Base-by-base conservation (phyloP, 2,888 invertebrate genomes). In the Euplexia lucipara region DNA sequence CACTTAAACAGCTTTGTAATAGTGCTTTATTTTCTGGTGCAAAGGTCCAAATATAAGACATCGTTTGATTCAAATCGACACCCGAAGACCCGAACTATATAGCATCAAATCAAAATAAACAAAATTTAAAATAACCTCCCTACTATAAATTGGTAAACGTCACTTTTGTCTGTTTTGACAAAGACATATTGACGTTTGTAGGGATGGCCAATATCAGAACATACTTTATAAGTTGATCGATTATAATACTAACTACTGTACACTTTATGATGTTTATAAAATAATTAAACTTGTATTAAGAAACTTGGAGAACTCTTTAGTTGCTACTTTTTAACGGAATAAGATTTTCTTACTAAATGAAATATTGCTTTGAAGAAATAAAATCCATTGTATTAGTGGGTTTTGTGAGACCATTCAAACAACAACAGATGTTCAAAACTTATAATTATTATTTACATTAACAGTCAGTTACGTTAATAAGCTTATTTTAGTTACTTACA, bases 41-140 rank as follows among this genome's bases (percentile, higher is more conserved):
- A 76, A 90, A 89, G 18, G 68, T 83, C 90, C 90, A 91, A n/a
- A 83, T 75, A 37, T 82, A 75, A 20, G 87, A 78, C 89, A 90
- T 90, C 60, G 18, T 75, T 59, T 26, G n/a, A 1, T 7, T 42
- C 5, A 5, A 18, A 9, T 3, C 7, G 3, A 0, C 2, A 7
- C 2, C n/a, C 7, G 6, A n/a, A 18, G 0, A 7, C 2, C n/a
- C 7, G 6, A n/a, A 18, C 0, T 22, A 18, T 10, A 2, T 12
- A 44, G 0, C 5, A 20, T 34, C 14, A 41, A 14, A 26, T 39
- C 4, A n/a, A 32, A 48, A 66, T 30, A 48, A 22, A 47, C 12
- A 22, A n/a, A n/a, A 44, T 12, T 0, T 20, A 30, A 3, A 41
- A 16, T 8, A 18, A 18, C 57, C n/a, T n/a, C n/a, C n/a, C n/a